Percentiles rank a stretch among this genome's conserved stretches.
Evolutionary conservation across 2,888 invertebrate genomes (phyloP).

Genomic region (Luperina testacea): DNA sequence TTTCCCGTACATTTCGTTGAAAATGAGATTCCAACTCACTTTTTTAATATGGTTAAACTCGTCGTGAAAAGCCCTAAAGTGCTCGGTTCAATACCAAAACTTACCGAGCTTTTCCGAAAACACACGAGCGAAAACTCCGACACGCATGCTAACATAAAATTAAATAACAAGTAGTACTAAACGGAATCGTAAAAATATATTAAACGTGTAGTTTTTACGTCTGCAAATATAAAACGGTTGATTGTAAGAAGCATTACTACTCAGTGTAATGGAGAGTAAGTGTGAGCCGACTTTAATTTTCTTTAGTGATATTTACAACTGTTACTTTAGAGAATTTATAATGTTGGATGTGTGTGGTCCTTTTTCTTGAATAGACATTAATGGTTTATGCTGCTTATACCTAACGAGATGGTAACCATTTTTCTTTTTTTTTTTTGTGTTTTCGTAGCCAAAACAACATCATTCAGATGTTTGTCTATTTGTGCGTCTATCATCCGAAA

Average conservation of each 20-base stretch:
- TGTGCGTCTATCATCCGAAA: slow-evolving; percentile 15
- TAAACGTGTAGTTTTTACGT: not conserved
- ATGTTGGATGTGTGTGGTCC: slow-evolving; percentile 28
- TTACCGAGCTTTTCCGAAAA: not conserved
- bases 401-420: not conserved
- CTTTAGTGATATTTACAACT: slow-evolving; percentile 22
- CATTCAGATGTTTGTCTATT: slow-evolving; percentile 26
- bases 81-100: not conserved
- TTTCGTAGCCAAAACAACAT: slow-evolving; percentile 41
- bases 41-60: too few species aligned
- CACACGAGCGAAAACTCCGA: not conserved
- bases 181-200: slow-evolving; percentile 7
- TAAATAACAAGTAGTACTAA: not conserved
- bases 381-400: not conserved
- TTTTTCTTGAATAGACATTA: not conserved
- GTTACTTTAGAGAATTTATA: slow-evolving; percentile 1
- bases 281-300: slow-evolving; percentile 3
- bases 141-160: slow-evolving; percentile 4
- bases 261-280: not conserved
- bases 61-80: too few species aligned
- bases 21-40: too few species aligned
- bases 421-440: too few species aligned
- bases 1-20: not conserved
- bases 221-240: slow-evolving; percentile 19
- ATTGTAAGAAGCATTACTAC: slow-evolving; percentile 29